Conservation (phyloP, 2,797 vertebrate species). For the Myotis pilosus region DNA sequence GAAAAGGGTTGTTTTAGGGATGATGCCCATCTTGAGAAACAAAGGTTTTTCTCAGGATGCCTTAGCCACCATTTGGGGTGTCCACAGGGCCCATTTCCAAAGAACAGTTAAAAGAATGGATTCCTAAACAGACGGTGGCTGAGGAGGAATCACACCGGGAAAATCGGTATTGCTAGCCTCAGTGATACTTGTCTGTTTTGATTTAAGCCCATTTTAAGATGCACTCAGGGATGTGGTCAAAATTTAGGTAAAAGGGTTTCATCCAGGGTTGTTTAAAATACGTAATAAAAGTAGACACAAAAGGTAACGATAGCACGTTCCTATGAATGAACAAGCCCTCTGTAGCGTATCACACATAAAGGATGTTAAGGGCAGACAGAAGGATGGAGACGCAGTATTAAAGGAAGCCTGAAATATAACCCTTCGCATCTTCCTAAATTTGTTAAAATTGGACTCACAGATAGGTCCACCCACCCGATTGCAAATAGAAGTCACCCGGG, state of each 20-base stretch:
- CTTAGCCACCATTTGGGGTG: background rate
- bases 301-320: background rate
- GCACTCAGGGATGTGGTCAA: background rate
- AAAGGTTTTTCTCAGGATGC: background rate
- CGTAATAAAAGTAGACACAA: background rate
- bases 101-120: background rate
- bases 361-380: accelerated
- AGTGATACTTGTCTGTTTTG: background rate
- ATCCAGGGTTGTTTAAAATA: background rate
- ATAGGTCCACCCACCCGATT: accelerated
- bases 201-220: background rate
- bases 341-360: background rate
- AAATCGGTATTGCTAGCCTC: background rate
- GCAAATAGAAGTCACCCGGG: background rate
- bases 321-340: accelerated
- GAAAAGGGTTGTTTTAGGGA: background rate
- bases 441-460: background rate
- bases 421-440: no score
- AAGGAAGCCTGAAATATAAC: background rate
- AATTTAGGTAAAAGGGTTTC: background rate
- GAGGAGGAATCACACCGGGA: background rate
- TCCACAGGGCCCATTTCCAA: background rate
- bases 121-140: background rate
- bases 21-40: background rate
- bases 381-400: background rate